These are phyloP conservation scores for Taxidea taxus DNA, from an alignment of 2,113 vertebrate genomes.

Conservation along the genomic window DNA sequence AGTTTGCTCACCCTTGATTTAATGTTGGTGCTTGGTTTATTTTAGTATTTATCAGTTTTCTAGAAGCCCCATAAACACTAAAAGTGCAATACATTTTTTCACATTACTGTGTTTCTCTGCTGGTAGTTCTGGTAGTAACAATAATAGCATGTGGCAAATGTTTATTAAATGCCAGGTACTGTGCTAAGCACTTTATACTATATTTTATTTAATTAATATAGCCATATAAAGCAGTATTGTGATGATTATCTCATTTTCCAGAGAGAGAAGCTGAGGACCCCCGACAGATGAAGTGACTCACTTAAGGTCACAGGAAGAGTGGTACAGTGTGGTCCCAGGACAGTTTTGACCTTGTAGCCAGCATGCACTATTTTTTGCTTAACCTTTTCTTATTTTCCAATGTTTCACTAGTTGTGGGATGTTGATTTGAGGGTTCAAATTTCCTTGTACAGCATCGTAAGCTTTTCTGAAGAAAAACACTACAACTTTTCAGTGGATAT, in stretches of 20 bases:
- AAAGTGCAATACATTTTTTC: background rate
- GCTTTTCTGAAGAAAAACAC: conserved; percentile 5
- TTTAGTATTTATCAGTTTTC: background rate
- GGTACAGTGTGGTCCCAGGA: background rate
- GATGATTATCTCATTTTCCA: background rate
- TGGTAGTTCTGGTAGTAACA: background rate
- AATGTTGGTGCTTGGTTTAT: background rate
- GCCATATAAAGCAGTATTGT: background rate
- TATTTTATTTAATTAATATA: background rate
- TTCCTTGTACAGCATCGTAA: background rate
- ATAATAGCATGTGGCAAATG: background rate
- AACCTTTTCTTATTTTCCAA: background rate
- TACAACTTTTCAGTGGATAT: background rate
- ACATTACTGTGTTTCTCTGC: background rate
- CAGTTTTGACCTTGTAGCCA: background rate
- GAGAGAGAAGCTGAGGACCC: background rate
- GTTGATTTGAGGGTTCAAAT: background rate
- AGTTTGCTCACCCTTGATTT: background rate
- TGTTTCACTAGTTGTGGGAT: background rate
- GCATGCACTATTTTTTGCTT: background rate
- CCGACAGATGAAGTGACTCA: background rate
- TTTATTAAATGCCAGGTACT: background rate
- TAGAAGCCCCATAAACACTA: background rate
- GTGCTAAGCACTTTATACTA: background rate
- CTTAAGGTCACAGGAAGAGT: background rate